Evolutionary conservation across 2,113 vertebrate genomes (phyloP).

Genomic region (Colaptes auratus): DNA sequence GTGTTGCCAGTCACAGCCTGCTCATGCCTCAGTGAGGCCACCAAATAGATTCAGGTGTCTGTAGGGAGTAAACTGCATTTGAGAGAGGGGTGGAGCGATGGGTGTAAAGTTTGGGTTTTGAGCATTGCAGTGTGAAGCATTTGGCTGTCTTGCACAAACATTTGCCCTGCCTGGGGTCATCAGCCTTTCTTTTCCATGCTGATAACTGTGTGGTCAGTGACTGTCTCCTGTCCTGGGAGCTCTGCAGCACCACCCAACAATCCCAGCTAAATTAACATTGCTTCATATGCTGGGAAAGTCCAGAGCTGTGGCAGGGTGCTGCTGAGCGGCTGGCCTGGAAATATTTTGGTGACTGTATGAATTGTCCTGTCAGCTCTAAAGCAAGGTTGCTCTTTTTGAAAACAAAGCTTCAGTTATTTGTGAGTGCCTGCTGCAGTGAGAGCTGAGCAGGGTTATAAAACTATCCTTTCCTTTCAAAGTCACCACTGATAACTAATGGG

Average conservation of each 20-base stretch:
- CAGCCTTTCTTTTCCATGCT: not conserved
- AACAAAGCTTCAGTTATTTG: conserved; percentile 54
- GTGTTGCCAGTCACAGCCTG: not conserved
- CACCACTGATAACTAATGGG: conserved; percentile 65
- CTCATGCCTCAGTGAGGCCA: not conserved
- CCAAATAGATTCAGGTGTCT: not conserved
- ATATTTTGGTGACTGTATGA: conserved; percentile 21
- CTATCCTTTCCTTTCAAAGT: conserved; percentile 53
- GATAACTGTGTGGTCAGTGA: not conserved
- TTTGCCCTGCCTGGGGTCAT: not conserved
- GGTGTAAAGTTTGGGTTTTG: not conserved
- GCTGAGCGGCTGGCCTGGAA: not conserved
- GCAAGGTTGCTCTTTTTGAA: conserved; percentile 46
- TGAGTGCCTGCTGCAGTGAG: conserved; percentile 62
- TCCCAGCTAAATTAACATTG: not conserved
- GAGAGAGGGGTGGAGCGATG: not conserved
- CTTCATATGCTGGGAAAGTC: not conserved
- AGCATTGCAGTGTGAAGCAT: not conserved
- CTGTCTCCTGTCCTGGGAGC: not conserved
- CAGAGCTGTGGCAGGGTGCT: not conserved
- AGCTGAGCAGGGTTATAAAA: conserved; percentile 69
- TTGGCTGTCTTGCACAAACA: not conserved
- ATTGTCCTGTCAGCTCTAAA: conserved; percentile 48
- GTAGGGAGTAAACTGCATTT: not conserved
- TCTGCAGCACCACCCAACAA: not conserved